Evolutionary conservation across 2,888 invertebrate genomes (phyloP).

Genomic region (Sphaerophoria rueppellii): DNA sequence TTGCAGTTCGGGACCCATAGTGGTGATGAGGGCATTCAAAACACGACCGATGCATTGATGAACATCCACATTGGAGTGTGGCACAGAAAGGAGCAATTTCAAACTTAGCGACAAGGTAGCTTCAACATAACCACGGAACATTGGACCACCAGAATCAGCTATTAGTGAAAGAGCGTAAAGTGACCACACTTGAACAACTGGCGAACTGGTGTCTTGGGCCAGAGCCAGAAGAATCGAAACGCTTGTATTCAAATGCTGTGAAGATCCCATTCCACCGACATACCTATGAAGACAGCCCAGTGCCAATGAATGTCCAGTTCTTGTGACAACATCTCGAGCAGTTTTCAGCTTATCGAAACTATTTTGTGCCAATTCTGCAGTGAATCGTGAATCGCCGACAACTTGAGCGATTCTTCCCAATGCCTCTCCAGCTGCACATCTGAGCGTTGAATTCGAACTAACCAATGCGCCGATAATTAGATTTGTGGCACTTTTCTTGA

Average conservation of each 20-base stretch:
- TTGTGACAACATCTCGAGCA: constrained; percentile 92
- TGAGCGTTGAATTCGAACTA: constrained; percentile 89
- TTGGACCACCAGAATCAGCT: constrained; percentile 98
- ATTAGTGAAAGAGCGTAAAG: constrained; percentile 97
- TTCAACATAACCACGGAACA: constrained; percentile 99
- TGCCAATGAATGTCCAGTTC: constrained; percentile 94
- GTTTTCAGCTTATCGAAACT: constrained; percentile 94
- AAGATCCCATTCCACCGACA: constrained; percentile 97
- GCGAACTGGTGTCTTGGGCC: constrained; percentile 95
- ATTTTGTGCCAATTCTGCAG: constrained; percentile 93
- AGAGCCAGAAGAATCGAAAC: constrained; percentile 96
- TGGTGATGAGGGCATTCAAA: constrained; percentile 96
- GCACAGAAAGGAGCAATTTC: constrained; percentile 93
- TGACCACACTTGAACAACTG: constrained; percentile 99
- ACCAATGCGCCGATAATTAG: constrained; percentile 91
- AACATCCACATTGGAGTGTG: constrained; percentile 94
- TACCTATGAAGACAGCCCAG: constrained; percentile 98
- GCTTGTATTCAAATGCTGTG: constrained; percentile 96
- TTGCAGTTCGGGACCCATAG: constrained; percentile 98
- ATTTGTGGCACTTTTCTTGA: constrained; percentile 91
- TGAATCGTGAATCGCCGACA: constrained; percentile 92
- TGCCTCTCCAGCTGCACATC: constrained; percentile 97
- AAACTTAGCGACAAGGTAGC: constrained; percentile 95
- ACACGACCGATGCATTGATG: constrained; percentile 97
- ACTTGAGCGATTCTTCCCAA: constrained; percentile 96